Evolutionary conservation across 2,797 vertebrate genomes (phyloP).

Genomic region (Amphiprion clarkii): DNA sequence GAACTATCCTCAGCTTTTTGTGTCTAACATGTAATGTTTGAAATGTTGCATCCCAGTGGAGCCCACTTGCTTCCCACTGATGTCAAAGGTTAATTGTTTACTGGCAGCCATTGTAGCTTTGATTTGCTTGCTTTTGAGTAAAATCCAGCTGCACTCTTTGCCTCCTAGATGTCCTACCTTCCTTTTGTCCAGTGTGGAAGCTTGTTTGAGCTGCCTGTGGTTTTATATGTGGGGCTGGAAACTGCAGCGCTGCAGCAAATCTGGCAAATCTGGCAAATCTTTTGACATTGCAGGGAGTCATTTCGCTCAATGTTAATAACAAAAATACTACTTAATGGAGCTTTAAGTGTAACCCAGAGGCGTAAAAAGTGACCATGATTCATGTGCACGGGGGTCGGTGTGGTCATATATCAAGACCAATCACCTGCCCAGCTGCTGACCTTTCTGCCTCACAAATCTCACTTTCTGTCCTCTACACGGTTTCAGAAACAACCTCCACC

Average conservation of each 20-base stretch:
- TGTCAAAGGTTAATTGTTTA: conserved; percentile 3
- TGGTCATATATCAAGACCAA: background rate
- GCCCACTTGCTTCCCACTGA: background rate
- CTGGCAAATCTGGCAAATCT: no score
- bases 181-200: background rate
- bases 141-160: background rate
- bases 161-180: background rate
- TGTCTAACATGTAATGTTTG: background rate
- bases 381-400: background rate
- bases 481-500: conserved; percentile 4
- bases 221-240: conserved; percentile 1
- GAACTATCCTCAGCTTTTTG: background rate
- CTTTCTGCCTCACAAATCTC: conserved; percentile 20
- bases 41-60: background rate
- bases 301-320: conserved; percentile 25
- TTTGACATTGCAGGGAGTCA: conserved; percentile 11
- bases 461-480: conserved; percentile 14
- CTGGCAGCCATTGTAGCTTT: background rate
- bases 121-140: background rate
- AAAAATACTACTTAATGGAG: conserved; percentile 25
- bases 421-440: conserved; percentile 19
- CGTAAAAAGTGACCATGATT: conserved; percentile 17
- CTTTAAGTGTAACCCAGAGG: conserved; percentile 5
- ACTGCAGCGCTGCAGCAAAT: conserved; percentile 4
- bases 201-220: background rate